phyloP scores from a whole-genome alignment of 2,888 invertebrate genomes.

The Allacma fusca region DNA sequence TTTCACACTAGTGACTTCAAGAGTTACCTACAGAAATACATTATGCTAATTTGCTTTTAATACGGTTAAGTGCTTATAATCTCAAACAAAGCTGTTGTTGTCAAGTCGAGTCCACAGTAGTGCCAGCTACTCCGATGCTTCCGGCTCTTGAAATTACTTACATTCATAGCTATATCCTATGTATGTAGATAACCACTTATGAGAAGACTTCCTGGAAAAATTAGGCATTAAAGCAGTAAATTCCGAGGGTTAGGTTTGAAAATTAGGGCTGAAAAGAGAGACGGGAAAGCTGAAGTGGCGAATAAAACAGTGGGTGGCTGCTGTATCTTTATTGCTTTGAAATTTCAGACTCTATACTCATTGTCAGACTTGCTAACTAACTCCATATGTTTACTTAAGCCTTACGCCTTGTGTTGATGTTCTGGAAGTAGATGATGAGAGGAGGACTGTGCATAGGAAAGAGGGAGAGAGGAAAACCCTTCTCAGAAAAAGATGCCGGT shows the following conservation, averaged over 20 bases:
- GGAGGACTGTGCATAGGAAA: neutral
- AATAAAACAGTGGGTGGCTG: neutral
- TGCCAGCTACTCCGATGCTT: too few species aligned
- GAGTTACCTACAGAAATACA: too few species aligned
- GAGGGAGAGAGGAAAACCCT: slow-evolving; percentile 1
- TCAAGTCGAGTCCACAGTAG: too few species aligned
- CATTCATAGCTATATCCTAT: neutral
- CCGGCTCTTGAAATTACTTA: neutral
- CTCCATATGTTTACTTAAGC: neutral
- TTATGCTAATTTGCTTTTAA: too few species aligned
- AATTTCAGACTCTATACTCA: neutral
- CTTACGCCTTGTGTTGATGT: neutral
- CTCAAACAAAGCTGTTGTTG: too few species aligned
- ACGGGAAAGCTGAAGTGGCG: slow-evolving; percentile 20
- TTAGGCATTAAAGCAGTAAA: neutral
- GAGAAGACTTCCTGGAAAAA: neutral
- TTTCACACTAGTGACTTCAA: too few species aligned
- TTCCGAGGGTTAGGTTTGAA: neutral
- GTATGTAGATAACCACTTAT: neutral
- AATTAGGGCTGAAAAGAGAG: slow-evolving; percentile 10
- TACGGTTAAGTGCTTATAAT: too few species aligned
- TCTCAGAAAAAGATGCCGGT: slow-evolving; percentile 6
- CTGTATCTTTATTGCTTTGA: neutral
- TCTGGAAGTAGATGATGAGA: neutral
- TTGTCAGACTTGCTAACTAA: neutral